Evolutionary conservation across 2,888 invertebrate genomes (phyloP), one percentile per base, ranked within the genome.

Genomic region (Tetramorium bicarinatum): DNA sequence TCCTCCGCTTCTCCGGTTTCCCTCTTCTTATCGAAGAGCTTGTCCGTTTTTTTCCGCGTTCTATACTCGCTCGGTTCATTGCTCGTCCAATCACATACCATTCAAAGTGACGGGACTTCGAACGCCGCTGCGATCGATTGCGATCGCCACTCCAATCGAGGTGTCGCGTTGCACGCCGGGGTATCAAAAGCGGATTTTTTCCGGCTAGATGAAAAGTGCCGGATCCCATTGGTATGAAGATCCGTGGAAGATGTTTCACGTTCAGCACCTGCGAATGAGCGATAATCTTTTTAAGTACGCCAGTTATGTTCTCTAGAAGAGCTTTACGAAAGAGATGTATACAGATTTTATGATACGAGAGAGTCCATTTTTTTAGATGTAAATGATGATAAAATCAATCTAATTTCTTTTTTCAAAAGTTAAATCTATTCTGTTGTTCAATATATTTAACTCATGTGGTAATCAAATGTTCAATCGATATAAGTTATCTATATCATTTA

Each of bases 31-130:
- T 69, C 15, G 44, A 13, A 11, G 13, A 52, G 21, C 83, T 82
- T 59, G 71, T 66, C 85, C 34, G 83, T 84, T 85, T 85, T 72
- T 74, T 88, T 79, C 85, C 85, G 74, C 72, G 41, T 84, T 79
- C 80, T 67, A 29, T 64, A 47, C 76, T 49, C 49, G 85, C 85
- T 89, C 89, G 90, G 90, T 91, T 91, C 92, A 92, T 93, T 92
- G 93, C 91, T 89, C 89, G 89, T 87, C 92, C 92, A 93, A 93
- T 93, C 92, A 93, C 91, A 92, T 90, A 91, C 91, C 91, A 93
- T 93, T 93, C 91, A 92, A 91, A 91, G 91, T 90, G 93, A 93
- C 91, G 89, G 85, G 90, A 88, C 89, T 87, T 86, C 88, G 87
- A 88, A 88, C 89, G 81, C 87, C 82, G 89, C 88, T 85, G 87